phyloP scores from a whole-genome alignment of 2,113 vertebrate species.

The Istiophorus platypterus region DNA sequence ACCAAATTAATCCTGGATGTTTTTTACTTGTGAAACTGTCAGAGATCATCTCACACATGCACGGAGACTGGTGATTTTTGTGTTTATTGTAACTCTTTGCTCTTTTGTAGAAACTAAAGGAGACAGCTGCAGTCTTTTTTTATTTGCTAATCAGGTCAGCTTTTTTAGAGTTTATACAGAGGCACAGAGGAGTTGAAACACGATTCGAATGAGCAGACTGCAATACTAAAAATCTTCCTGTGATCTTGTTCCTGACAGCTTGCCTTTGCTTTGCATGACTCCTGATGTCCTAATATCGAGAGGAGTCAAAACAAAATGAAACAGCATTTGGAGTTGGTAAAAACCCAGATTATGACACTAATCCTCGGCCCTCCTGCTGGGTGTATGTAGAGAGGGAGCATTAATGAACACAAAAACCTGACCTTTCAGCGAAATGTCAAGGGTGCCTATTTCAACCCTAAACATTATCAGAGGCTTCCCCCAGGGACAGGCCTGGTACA shows the following conservation, averaged over 20 bases:
- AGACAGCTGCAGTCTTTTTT: conserved; percentile 6
- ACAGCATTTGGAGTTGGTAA: conserved; percentile 34
- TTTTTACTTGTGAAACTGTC: conserved; percentile 44
- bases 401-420: conserved; percentile 74
- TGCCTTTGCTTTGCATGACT: conserved; percentile 3
- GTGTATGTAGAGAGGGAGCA: conserved; percentile 48
- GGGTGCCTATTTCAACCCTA: conserved; percentile 74
- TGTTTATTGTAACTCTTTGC: background rate
- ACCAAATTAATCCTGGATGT: conserved; percentile 52
- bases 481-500: conserved; percentile 70
- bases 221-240: background rate
- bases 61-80: conserved; percentile 50
- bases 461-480: conserved; percentile 77
- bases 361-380: conserved; percentile 42
- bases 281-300: conserved; percentile 28
- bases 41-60: conserved; percentile 26
- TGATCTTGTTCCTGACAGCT: conserved; percentile 4
- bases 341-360: conserved; percentile 55
- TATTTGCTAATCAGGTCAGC: conserved; percentile 22
- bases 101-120: conserved; percentile 24
- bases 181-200: background rate
- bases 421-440: conserved; percentile 82
- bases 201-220: background rate
- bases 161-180: conserved; percentile 19
- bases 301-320: conserved; percentile 37